Evolutionary conservation across 2,797 vertebrate species (phyloP).

Genomic region (Limosa lapponica): DNA sequence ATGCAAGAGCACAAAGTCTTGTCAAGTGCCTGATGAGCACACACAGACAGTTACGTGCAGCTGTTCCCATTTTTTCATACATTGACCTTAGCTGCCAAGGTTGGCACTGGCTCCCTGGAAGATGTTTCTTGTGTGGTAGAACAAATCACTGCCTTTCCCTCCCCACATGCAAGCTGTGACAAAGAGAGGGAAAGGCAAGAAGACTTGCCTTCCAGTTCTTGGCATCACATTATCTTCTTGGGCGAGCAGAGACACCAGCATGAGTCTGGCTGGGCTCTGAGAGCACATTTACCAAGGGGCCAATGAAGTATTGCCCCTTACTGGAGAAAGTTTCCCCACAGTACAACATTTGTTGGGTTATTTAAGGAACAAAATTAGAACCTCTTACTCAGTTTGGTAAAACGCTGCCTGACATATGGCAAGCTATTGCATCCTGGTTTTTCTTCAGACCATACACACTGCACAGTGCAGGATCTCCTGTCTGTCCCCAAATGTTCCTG

Average conservation of each 20-base stretch:
- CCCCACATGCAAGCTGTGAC: fast-evolving
- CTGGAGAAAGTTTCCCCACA: neutral
- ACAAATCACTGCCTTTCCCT: neutral
- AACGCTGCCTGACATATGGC: neutral
- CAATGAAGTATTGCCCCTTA: neutral
- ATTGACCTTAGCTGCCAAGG: neutral
- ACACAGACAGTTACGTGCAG: neutral
- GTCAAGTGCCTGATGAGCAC: neutral
- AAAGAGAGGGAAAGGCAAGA: neutral
- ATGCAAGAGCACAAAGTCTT: neutral
- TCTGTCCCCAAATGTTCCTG: neutral
- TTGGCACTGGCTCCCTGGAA: neutral
- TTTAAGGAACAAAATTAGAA: neutral
- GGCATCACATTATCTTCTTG: neutral
- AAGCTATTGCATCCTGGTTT: neutral
- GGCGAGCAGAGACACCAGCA: neutral
- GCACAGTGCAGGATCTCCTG: neutral
- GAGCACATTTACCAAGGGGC: neutral
- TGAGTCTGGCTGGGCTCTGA: neutral
- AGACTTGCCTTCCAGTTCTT: neutral
- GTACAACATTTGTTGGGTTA: neutral
- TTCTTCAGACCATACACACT: neutral
- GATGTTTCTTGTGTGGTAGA: neutral
- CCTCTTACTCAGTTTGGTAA: neutral
- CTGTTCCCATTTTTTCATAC: neutral